Conservation (phyloP, 2,113 vertebrate genomes). For the Centrocercus urophasianus region DNA sequence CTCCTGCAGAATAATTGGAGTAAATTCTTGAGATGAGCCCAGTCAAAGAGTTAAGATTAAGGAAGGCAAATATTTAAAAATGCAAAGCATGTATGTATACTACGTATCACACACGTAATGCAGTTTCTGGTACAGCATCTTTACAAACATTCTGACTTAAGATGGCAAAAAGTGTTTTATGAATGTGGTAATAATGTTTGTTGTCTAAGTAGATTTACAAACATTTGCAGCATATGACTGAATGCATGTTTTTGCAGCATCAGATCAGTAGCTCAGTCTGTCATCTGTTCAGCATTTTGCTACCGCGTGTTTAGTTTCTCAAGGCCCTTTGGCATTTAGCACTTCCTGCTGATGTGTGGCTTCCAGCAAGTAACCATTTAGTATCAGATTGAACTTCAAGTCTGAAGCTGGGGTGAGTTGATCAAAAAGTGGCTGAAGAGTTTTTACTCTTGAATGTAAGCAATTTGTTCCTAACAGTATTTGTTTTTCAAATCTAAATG, state of each 20-base stretch:
- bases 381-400: background rate
- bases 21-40: background rate
- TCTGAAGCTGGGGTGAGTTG: background rate
- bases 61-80: background rate
- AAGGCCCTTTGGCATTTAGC: constrained; percentile 42
- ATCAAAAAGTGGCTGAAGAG: background rate
- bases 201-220: background rate
- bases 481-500: background rate
- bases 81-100: background rate
- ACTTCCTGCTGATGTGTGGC: constrained; percentile 57
- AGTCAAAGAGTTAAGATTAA: background rate
- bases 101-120: background rate
- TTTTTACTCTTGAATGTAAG: background rate
- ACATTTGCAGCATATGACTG: background rate
- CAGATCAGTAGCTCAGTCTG: background rate
- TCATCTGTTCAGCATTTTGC: constrained; percentile 21
- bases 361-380: constrained; percentile 43
- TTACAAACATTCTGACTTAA: background rate
- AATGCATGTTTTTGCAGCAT: background rate
- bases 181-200: background rate
- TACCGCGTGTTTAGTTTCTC: constrained; percentile 16
- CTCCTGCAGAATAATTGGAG: background rate
- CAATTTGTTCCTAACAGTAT: background rate
- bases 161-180: background rate
- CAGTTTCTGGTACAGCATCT: background rate